phyloP scores from a whole-genome alignment of 2,113 vertebrate genomes.

The Heloderma charlesbogerti region DNA sequence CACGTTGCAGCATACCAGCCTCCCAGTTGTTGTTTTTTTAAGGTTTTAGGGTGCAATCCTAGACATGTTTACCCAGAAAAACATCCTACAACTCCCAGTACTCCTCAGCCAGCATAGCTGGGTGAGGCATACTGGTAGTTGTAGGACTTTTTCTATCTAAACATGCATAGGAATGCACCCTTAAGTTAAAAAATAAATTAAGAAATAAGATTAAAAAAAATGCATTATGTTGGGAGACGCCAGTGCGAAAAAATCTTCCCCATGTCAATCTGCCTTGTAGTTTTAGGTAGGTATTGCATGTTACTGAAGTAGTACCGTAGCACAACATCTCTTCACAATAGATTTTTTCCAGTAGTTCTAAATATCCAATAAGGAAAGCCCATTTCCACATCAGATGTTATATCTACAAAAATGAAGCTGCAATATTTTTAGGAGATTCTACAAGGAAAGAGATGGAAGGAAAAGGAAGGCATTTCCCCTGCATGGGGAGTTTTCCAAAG shows the following conservation, averaged over 20 bases:
- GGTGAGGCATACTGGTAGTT: too few relatives aligned
- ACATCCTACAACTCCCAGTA: too few relatives aligned
- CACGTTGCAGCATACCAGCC: too few relatives aligned
- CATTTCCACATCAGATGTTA: constrained; percentile 4
- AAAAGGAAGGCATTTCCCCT: background rate
- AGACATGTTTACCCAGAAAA: too few relatives aligned
- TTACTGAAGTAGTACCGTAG: constrained; percentile 46
- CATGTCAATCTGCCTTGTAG: constrained; percentile 37
- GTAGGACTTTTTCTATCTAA: too few relatives aligned
- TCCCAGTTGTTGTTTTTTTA: too few relatives aligned
- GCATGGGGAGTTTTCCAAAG: background rate
- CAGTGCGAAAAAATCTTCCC: background rate
- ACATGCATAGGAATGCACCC: too few relatives aligned
- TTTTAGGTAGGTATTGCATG: constrained; percentile 36
- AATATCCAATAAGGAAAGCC: background rate
- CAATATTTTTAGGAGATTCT: background rate
- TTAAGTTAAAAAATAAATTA: too few relatives aligned
- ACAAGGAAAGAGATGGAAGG: background rate
- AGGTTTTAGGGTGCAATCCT: too few relatives aligned
- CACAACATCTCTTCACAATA: constrained; percentile 40
- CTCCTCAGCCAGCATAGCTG: too few relatives aligned
- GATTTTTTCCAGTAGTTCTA: constrained; percentile 4
- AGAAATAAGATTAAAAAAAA: background rate
- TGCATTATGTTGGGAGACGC: background rate
- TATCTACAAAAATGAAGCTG: constrained; percentile 16